Percentiles rank a stretch among this genome's conserved stretches.
These are phyloP conservation scores for Catostylus mosaicus DNA, from an alignment of 30 jellyfish, hydroid and myxozoan genomes.

Conservation along the genomic window DNA sequence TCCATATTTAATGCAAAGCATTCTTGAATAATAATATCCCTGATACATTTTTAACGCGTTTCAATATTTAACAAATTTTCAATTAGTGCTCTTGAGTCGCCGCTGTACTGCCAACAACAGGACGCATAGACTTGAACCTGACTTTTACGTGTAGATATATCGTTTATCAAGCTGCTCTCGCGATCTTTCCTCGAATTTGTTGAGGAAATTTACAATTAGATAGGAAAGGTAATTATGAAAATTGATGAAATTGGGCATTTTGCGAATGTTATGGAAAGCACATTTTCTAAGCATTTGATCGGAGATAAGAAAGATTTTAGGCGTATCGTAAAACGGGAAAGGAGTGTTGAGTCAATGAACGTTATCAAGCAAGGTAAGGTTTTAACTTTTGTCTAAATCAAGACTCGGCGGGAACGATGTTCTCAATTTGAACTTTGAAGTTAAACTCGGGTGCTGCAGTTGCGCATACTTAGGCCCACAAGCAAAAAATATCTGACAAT, in stretches of 20 bases:
- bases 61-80: constrained; percentile 39
- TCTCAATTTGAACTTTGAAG: no score
- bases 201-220: not conserved
- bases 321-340: not conserved
- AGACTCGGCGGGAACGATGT: no score
- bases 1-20: constrained; percentile 78
- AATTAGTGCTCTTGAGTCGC: constrained; percentile 8
- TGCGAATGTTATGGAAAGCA: not conserved
- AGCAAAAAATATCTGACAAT: no score
- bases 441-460: no score
- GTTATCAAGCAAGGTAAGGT: not conserved
- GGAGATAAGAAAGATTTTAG: not conserved
- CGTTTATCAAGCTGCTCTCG: not conserved
- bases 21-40: constrained; percentile 72
- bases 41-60: constrained; percentile 76
- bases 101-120: not conserved
- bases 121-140: not conserved
- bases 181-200: not conserved
- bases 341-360: not conserved
- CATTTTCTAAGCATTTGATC: not conserved
- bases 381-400: no score
- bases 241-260: not conserved
- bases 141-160: not conserved
- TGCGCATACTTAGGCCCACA: no score
- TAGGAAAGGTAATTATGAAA: not conserved